Evolutionary conservation across 1,140 invertebrate species (phyloP).

Genomic region (Zaprionus nigranus): DNA sequence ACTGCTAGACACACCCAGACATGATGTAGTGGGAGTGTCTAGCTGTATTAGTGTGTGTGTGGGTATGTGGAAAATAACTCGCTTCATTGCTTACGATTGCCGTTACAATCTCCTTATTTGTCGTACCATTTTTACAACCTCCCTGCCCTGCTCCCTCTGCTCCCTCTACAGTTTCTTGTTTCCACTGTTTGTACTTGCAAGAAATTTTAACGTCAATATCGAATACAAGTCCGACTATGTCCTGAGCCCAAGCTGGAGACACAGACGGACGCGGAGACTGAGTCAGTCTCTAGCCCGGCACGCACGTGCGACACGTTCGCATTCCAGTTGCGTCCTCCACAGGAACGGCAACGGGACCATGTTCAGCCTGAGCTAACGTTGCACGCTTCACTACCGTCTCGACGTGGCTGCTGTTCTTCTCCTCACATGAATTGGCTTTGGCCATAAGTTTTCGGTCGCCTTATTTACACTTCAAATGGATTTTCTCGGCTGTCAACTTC

Average conservation of each 20-base stretch:
- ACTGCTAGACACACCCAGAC: slow-evolving; percentile 36
- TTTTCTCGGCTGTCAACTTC: slow-evolving; percentile 41
- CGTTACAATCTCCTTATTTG: slow-evolving; percentile 73
- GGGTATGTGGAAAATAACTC: slow-evolving; percentile 47
- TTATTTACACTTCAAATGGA: slow-evolving; percentile 69
- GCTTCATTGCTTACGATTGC: slow-evolving; percentile 73
- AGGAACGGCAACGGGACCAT: slow-evolving; percentile 27
- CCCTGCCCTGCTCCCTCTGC: neutral
- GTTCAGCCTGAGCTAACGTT: slow-evolving; percentile 29
- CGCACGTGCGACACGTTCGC: slow-evolving; percentile 70
- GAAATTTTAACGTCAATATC: slow-evolving; percentile 75
- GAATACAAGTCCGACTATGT: slow-evolving; percentile 53
- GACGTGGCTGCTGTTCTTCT: slow-evolving; percentile 11
- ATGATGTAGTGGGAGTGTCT: slow-evolving; percentile 54
- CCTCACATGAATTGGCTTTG: slow-evolving; percentile 60
- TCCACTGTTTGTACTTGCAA: slow-evolving; percentile 39
- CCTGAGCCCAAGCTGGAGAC: neutral
- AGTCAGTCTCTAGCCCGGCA: slow-evolving; percentile 38
- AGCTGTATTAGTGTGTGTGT: neutral
- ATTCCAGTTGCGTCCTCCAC: slow-evolving; percentile 15
- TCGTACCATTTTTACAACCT: slow-evolving; percentile 33
- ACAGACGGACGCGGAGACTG: slow-evolving; percentile 27
- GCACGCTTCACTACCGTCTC: slow-evolving; percentile 13
- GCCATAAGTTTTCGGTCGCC: slow-evolving; percentile 43
- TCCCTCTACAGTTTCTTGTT: slow-evolving; percentile 29